These are phyloP conservation scores for Callipepla squamata DNA, from an alignment of 2,113 vertebrate species.

Conservation along the genomic window DNA sequence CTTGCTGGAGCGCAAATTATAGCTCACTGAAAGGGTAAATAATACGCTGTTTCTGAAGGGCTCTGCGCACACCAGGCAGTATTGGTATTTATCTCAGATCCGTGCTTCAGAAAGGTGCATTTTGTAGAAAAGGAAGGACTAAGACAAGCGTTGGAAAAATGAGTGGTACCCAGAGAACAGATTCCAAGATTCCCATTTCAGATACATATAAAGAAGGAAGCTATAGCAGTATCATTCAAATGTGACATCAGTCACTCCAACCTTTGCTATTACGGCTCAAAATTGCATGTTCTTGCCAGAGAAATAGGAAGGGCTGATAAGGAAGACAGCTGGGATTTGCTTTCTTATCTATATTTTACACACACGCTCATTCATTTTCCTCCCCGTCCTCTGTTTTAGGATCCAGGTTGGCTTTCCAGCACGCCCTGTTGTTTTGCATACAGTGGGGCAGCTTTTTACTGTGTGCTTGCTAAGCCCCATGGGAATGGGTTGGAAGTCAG, in stretches of 20 bases:
- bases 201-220: constrained; percentile 22
- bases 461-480: background rate
- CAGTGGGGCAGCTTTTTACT: constrained; percentile 7
- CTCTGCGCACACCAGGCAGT: background rate
- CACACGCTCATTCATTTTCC: constrained; percentile 54
- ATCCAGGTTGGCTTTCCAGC: constrained; percentile 8
- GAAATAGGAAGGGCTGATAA: constrained; percentile 74
- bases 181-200: constrained; percentile 70
- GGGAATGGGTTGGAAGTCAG: background rate
- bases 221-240: constrained; percentile 68
- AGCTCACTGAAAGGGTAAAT: background rate
- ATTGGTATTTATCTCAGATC: constrained; percentile 14
- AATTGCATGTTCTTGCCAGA: constrained; percentile 69
- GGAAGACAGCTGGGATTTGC: constrained; percentile 71
- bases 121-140: constrained; percentile 1
- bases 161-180: background rate
- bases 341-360: constrained; percentile 77
- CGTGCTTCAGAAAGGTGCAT: background rate
- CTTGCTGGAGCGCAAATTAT: background rate
- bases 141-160: constrained; percentile 27
- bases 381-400: constrained; percentile 22
- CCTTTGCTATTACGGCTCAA: constrained; percentile 70
- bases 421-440: constrained; percentile 12
- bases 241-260: constrained; percentile 72
- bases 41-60: background rate